Evolutionary conservation across 2,797 vertebrate species (phyloP).

Genomic region (Protonibea diacanthus): DNA sequence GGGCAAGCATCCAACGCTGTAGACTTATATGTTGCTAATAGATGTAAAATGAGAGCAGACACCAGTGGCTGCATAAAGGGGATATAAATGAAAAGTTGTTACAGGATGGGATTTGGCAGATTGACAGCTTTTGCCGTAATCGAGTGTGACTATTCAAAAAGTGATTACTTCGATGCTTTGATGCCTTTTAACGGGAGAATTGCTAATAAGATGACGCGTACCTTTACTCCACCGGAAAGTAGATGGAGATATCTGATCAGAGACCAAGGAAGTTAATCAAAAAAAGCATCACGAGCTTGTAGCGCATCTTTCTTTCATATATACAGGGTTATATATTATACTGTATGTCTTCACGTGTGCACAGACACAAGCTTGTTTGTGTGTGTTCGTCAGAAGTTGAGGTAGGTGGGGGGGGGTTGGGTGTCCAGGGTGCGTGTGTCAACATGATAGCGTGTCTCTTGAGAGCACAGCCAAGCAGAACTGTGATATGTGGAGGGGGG

Average conservation of each 20-base stretch:
- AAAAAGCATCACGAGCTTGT: background rate
- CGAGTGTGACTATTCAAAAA: slow-evolving; percentile 28
- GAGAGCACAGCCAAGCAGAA: slow-evolving; percentile 83
- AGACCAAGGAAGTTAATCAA: slow-evolving; percentile 1
- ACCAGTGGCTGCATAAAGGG: slow-evolving; percentile 6
- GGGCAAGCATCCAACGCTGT: slow-evolving; percentile 54
- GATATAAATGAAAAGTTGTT: slow-evolving; percentile 45
- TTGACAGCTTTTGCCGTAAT: slow-evolving; percentile 37
- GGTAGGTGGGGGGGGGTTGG: slow-evolving; percentile 17
- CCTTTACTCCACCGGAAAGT: slow-evolving; percentile 7
- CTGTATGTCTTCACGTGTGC: background rate
- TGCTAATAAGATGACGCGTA: slow-evolving; percentile 9
- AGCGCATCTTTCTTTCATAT: slow-evolving; percentile 9
- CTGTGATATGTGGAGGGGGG: slow-evolving; percentile 66
- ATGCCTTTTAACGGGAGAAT: slow-evolving; percentile 19
- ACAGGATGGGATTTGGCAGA: slow-evolving; percentile 36
- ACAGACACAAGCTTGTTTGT: slow-evolving; percentile 22
- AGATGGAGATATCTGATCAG: slow-evolving; percentile 18
- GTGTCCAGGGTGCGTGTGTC: slow-evolving; percentile 43
- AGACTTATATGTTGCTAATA: slow-evolving; percentile 54
- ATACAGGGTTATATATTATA: background rate
- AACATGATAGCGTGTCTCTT: slow-evolving; percentile 73
- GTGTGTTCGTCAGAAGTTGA: slow-evolving; percentile 32
- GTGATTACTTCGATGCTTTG: slow-evolving; percentile 40
- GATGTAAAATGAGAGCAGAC: slow-evolving; percentile 50